These are phyloP conservation scores for Sarcophaga caerulescens DNA, from an alignment of 2,888 invertebrate genomes.

Conservation along the genomic window DNA sequence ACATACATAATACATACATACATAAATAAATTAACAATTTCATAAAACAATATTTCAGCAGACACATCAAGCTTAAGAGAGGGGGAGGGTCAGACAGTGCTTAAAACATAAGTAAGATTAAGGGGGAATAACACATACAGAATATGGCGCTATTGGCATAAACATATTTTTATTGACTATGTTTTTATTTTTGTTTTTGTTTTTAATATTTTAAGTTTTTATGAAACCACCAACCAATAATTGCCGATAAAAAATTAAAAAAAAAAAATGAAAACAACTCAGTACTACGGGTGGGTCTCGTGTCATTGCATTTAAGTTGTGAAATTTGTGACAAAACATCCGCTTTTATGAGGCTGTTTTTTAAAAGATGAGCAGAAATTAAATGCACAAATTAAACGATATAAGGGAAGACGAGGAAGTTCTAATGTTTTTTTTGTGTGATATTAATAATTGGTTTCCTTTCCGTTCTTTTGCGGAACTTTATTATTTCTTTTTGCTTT, in stretches of 20 bases:
- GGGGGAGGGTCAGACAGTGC: too few species aligned
- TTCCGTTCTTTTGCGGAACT: too few species aligned
- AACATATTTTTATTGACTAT: not conserved
- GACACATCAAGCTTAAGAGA: not conserved
- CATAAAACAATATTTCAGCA: constrained; percentile 36
- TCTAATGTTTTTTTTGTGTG: too few species aligned
- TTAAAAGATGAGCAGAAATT: not conserved
- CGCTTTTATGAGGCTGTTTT: not conserved
- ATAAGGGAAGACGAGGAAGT: too few species aligned
- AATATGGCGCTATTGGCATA: not conserved
- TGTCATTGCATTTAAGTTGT: constrained; percentile 10
- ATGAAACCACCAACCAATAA: constrained; percentile 46
- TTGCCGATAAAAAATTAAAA: constrained; percentile 33
- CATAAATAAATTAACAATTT: constrained; percentile 25
- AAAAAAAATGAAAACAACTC: not conserved
- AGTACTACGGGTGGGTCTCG: constrained; percentile 35
- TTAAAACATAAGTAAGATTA: too few species aligned
- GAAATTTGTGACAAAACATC: constrained; percentile 5
- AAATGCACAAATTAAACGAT: too few species aligned
- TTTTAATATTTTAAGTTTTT: constrained; percentile 15
- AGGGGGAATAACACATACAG: too few species aligned
- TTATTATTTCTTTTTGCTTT: too few species aligned
- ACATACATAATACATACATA: constrained; percentile 12
- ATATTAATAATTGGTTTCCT: too few species aligned
- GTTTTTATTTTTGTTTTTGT: not conserved